A percentile compares a stretch with the other conserved stretches of the same genome.
These are phyloP conservation scores for Neodiprion pinetum DNA, from an alignment of 1,140 invertebrate genomes.

Conservation along the genomic window DNA sequence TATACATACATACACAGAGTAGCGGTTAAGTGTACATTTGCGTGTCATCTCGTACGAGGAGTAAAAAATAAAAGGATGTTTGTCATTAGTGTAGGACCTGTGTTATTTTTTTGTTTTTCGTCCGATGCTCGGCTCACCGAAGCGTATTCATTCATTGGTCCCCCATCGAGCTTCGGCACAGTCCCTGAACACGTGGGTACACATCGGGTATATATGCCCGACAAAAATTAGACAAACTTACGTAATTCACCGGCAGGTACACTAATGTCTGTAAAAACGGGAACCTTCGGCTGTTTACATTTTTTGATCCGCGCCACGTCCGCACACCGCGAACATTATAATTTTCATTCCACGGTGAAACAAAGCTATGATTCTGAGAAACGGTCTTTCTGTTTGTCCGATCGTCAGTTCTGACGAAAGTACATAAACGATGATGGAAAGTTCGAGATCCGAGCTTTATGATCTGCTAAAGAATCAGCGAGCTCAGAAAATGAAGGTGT, in stretches of 20 bases:
- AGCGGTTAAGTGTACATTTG: not conserved
- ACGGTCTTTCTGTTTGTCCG: too few species aligned
- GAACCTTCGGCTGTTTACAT: not conserved
- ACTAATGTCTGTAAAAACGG: not conserved
- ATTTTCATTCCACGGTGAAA: too few species aligned
- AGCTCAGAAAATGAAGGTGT: too few species aligned
- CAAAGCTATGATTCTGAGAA: too few species aligned
- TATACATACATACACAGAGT: not conserved
- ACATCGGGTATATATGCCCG: not conserved
- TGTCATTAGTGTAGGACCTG: not conserved
- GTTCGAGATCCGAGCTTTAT: too few species aligned
- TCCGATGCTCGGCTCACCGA: not conserved
- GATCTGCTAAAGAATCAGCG: too few species aligned
- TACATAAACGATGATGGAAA: too few species aligned
- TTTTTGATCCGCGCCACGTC: not conserved
- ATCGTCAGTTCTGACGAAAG: too few species aligned
- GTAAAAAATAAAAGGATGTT: not conserved
- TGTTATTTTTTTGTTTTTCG: not conserved
- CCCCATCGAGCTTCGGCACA: not conserved
- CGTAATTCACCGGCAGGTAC: not conserved
- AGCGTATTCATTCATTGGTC: not conserved
- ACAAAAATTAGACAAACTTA: not conserved
- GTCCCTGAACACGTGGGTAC: too few species aligned
- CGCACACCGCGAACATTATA: too few species aligned
- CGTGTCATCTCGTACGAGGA: not conserved